phyloP scores from a whole-genome alignment of 2,888 invertebrate species.

The Pycnomerus fuliginosus region DNA sequence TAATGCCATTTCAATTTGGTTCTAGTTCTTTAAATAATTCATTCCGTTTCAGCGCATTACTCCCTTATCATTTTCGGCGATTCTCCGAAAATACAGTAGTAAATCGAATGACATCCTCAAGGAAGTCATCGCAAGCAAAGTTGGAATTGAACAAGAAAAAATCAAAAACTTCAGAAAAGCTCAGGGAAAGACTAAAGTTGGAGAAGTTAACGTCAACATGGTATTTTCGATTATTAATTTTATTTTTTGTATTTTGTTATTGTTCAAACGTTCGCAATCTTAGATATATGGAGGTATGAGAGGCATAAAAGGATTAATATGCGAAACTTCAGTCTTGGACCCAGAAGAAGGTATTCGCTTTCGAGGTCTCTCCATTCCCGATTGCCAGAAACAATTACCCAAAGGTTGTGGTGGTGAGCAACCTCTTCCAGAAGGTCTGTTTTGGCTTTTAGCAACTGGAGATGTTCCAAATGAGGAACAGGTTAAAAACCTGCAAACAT shows the following conservation, averaged over 20 bases:
- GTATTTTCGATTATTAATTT: slow-evolving; percentile 59
- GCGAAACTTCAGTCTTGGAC: slow-evolving; percentile 93
- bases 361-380: slow-evolving; percentile 90
- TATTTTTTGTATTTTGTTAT: too few relatives aligned
- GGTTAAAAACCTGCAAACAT: slow-evolving; percentile 27
- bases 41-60: too few relatives aligned
- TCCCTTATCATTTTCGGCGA: too few relatives aligned
- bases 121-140: slow-evolving; percentile 78
- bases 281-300: slow-evolving; percentile 91
- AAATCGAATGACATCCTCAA: too few relatives aligned
- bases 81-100: too few relatives aligned
- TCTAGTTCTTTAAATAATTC: too few relatives aligned
- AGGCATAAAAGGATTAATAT: slow-evolving; percentile 91
- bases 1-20: too few relatives aligned
- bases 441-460: slow-evolving; percentile 89
- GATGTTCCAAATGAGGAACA: slow-evolving; percentile 82
- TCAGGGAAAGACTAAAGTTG: slow-evolving; percentile 84
- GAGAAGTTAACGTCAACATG: slow-evolving; percentile 96
- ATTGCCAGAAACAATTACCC: slow-evolving; percentile 85
- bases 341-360: slow-evolving; percentile 95
- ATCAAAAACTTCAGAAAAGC: slow-evolving; percentile 87
- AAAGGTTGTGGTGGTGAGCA: slow-evolving; percentile 78
- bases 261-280: too few relatives aligned
- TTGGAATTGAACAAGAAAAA: slow-evolving; percentile 86
- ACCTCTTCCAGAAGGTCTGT: slow-evolving; percentile 91